Evolutionary conservation across 2,797 vertebrate genomes (phyloP).

Genomic region (Spheniscus humboldti): DNA sequence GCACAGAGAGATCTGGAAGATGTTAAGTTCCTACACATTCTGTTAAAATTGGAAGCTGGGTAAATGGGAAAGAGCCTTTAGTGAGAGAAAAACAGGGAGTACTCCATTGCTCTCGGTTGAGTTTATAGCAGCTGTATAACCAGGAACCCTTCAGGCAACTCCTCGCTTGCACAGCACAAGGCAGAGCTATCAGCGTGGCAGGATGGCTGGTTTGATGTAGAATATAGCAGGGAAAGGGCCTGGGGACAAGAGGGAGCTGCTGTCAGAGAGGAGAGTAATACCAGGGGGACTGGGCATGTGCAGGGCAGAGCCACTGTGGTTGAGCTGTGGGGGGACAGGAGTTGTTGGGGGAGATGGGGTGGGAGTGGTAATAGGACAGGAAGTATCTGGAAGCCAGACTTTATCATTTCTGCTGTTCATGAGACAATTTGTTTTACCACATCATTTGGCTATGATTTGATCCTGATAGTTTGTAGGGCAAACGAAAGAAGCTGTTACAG

Average conservation of each 20-base stretch:
- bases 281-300: neutral
- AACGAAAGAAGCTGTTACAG: slow-evolving; percentile 2
- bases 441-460: neutral
- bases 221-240: neutral
- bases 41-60: neutral
- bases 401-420: neutral
- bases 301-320: neutral
- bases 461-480: neutral
- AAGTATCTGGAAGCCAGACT: neutral
- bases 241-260: neutral
- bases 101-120: neutral
- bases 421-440: neutral
- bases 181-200: neutral
- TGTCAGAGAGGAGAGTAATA: neutral
- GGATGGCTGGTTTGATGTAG: neutral
- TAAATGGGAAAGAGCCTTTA: neutral
- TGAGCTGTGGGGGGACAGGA: neutral
- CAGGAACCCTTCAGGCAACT: neutral
- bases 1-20: neutral
- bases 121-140: neutral
- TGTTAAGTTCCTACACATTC: neutral
- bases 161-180: neutral
- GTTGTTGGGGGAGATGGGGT: fast-evolving
- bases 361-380: neutral
- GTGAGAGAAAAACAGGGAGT: neutral